Conservation (phyloP, 2,888 invertebrate species). For the Lacanobia oleracea region DNA sequence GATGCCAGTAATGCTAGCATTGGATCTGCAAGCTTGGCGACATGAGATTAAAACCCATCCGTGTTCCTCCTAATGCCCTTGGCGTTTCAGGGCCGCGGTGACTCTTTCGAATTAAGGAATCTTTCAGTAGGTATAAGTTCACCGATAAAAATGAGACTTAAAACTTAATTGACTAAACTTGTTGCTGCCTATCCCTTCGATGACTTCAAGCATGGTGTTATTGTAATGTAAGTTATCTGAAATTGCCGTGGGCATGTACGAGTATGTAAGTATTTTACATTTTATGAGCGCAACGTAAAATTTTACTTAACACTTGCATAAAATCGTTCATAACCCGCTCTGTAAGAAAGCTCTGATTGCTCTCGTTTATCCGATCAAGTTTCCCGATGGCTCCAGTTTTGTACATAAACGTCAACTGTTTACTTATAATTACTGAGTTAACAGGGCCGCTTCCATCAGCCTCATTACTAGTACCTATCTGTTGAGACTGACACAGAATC, state of each 20-base stretch:
- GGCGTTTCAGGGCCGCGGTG: too few species aligned
- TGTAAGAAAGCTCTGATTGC: constrained; percentile 6
- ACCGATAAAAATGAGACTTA: too few species aligned
- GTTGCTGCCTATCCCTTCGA: neutral
- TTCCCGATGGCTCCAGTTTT: constrained; percentile 14
- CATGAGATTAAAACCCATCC: too few species aligned
- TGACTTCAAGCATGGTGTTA: neutral
- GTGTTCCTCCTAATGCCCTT: too few species aligned
- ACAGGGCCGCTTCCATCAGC: constrained; percentile 4
- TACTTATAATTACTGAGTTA: constrained; percentile 25
- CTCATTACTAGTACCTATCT: constrained; percentile 16
- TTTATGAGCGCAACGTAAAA: neutral
- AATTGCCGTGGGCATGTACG: neutral
- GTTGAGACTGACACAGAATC: constrained; percentile 29
- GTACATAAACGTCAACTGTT: constrained; percentile 13
- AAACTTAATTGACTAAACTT: too few species aligned
- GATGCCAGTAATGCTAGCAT: neutral
- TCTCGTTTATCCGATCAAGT: constrained; percentile 13
- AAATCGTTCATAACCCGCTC: constrained; percentile 8
- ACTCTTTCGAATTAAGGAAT: too few species aligned
- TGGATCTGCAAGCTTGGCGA: neutral
- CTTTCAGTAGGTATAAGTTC: too few species aligned
- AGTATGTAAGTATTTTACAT: neutral
- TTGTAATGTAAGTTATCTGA: neutral
- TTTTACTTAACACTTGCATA: neutral